phyloP scores from a whole-genome alignment of 2,113 vertebrate species.

The Toxostoma redivivum region DNA sequence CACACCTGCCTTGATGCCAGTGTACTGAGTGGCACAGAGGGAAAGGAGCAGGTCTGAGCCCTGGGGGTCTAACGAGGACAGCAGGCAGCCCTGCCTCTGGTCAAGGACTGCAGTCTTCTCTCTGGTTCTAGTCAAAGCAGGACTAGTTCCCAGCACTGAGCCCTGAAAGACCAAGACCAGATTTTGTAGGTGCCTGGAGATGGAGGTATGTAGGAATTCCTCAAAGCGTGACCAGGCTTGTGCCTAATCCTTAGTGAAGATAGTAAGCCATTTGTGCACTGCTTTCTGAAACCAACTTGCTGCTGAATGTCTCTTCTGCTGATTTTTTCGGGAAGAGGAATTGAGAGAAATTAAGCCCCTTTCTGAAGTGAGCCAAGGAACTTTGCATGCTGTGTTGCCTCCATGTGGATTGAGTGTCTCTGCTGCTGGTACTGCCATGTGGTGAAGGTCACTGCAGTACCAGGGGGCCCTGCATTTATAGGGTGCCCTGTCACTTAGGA shows the following conservation, averaged over 20 bases:
- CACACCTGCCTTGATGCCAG: not conserved
- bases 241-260: not conserved
- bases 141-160: not conserved
- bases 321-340: not conserved
- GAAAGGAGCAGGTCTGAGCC: not conserved
- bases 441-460: not conserved
- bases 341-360: not conserved
- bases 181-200: not conserved
- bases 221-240: not conserved
- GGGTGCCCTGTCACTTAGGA: not conserved
- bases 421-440: not conserved
- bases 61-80: accelerated
- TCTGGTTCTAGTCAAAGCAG: not conserved
- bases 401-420: not conserved
- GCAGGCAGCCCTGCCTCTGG: not conserved
- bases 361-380: not conserved
- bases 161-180: not conserved
- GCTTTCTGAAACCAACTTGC: not conserved
- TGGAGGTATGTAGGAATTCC: not conserved
- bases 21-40: not conserved
- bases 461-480: not conserved
- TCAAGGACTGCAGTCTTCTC: not conserved
- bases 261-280: not conserved
- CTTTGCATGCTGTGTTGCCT: accelerated
- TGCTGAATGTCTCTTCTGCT: not conserved